phyloP scores from a whole-genome alignment of 2,113 vertebrate genomes.

The Paralichthys olivaceus region DNA sequence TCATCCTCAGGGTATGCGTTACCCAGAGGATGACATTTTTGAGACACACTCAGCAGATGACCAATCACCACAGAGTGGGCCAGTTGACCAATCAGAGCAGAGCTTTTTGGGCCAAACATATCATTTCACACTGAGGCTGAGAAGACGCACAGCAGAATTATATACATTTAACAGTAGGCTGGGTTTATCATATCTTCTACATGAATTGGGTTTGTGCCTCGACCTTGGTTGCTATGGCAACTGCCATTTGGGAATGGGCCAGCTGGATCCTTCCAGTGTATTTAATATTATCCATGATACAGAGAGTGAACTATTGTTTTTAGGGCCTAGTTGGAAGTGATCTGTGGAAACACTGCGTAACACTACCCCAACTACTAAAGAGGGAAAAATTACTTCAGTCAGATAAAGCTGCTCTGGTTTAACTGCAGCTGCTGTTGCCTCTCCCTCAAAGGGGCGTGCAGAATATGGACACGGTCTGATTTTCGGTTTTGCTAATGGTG shows the following conservation, averaged over 20 bases:
- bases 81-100: not conserved
- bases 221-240: conserved; percentile 4
- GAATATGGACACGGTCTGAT: not conserved
- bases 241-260: not conserved
- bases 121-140: not conserved
- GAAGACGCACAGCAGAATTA: not conserved
- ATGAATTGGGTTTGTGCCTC: not conserved
- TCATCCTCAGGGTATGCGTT: not conserved
- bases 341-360: not conserved
- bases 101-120: not conserved
- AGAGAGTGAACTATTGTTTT: not conserved
- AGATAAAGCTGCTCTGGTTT: conserved; percentile 43
- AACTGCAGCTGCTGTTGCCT: conserved; percentile 39
- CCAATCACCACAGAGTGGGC: not conserved
- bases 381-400: conserved; percentile 2
- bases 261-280: not conserved
- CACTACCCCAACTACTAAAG: not conserved
- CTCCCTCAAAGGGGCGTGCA: conserved; percentile 9
- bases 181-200: not conserved
- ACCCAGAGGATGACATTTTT: not conserved
- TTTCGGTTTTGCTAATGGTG: not conserved
- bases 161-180: not conserved
- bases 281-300: not conserved
- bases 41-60: not conserved
- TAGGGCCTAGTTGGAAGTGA: not conserved